Conservation (phyloP, 2,797 vertebrate genomes). For the Catharus ustulatus region DNA sequence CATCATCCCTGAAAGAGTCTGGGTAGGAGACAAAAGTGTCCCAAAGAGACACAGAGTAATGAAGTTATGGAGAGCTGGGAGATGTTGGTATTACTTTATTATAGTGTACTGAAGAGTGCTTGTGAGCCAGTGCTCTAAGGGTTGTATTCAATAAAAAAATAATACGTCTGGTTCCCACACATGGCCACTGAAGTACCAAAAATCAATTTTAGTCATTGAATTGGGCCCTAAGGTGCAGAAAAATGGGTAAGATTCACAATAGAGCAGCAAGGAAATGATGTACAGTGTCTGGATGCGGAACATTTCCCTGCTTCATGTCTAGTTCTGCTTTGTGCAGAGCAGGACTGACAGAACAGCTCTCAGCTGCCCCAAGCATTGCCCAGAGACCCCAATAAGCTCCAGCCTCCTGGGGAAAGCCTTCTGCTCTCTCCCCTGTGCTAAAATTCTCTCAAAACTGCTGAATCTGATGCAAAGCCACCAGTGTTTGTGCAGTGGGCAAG, state of each 20-base stretch:
- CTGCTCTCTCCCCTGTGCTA: background rate
- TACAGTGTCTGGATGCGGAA: background rate
- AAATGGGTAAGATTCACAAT: conserved; percentile 56
- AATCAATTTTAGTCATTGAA: conserved; percentile 73
- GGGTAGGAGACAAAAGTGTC: background rate
- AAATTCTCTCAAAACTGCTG: background rate
- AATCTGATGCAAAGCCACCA: background rate
- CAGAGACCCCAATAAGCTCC: background rate
- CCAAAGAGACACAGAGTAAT: conserved; percentile 50
- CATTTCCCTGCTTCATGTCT: background rate
- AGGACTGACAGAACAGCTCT: background rate
- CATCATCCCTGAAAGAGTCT: background rate
- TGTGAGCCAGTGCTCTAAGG: conserved; percentile 48
- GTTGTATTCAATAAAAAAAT: conserved; percentile 67
- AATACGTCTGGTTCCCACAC: conserved; percentile 57
- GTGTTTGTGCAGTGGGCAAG: rapidly evolving
- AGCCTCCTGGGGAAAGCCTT: background rate
- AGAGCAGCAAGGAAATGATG: background rate
- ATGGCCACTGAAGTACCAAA: conserved; percentile 65
- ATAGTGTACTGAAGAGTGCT: conserved; percentile 29
- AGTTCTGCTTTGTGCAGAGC: background rate
- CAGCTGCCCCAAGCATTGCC: background rate
- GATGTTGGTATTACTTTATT: conserved; percentile 70
- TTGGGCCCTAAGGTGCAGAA: conserved; percentile 68
- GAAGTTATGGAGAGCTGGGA: conserved; percentile 60